Percentiles rank a stretch among this genome's conserved stretches.
These are phyloP conservation scores for Echeneis naucrates DNA, from an alignment of 2,797 vertebrate species.

Conservation along the genomic window DNA sequence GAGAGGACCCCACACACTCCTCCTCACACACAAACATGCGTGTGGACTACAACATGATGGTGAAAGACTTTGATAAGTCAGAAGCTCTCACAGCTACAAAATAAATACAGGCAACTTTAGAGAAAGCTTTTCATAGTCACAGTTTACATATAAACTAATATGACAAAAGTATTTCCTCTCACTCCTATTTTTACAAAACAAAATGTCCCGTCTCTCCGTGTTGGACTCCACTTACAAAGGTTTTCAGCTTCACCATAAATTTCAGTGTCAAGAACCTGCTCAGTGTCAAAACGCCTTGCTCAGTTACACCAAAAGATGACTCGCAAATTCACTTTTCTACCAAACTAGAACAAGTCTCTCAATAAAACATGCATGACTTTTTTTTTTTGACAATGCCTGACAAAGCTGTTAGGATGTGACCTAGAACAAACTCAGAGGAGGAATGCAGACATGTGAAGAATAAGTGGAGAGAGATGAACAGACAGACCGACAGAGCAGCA, in stretches of 20 bases:
- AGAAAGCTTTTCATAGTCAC: neutral
- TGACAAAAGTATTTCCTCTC: constrained; percentile 16
- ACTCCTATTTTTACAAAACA: constrained; percentile 21
- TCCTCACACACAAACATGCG: constrained; percentile 15
- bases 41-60: constrained; percentile 22
- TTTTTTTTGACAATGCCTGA: constrained; percentile 43
- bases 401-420: constrained; percentile 57
- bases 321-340: constrained; percentile 38
- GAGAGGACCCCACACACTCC: constrained; percentile 53
- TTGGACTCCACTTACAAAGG: constrained; percentile 37
- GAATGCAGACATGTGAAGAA: constrained; percentile 52
- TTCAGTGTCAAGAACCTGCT: constrained; percentile 58
- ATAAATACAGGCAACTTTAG: constrained; percentile 13
- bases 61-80: constrained; percentile 32
- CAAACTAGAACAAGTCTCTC: constrained; percentile 43
- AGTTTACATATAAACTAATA: constrained; percentile 1
- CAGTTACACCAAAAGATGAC: constrained; percentile 34
- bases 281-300: constrained; percentile 29
- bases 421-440: constrained; percentile 39
- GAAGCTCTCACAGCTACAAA: neutral
- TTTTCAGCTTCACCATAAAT: constrained; percentile 25
- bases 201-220: constrained; percentile 37
- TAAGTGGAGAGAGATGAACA: constrained; percentile 46
- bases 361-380: constrained; percentile 43
- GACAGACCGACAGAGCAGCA: constrained; percentile 69